phyloP scores from a whole-genome alignment of 2,888 invertebrate genomes.

The Scaptomyza cyrtandrae region DNA sequence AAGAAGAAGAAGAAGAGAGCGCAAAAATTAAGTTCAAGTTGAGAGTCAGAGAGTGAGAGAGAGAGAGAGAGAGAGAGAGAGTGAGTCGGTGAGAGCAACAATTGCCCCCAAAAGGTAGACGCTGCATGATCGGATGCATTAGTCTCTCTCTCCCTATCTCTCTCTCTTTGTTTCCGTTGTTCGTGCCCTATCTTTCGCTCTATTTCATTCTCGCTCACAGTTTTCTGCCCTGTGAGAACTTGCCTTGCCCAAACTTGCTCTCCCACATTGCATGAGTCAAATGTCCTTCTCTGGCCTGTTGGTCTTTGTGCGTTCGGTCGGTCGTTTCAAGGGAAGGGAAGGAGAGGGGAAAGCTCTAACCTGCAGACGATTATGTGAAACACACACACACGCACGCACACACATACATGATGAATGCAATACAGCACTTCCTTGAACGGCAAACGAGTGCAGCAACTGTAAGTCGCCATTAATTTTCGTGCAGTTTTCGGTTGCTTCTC shows the following conservation, averaged over 20 bases:
- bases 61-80: background rate
- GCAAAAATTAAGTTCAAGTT: slow-evolving; percentile 34
- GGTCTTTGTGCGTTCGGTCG: background rate
- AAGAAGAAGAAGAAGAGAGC: slow-evolving; percentile 1
- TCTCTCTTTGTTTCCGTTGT: background rate
- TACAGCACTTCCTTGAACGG: slow-evolving; percentile 48
- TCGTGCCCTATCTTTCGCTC: slow-evolving; percentile 10
- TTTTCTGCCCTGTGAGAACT: background rate
- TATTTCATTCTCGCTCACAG: slow-evolving; percentile 9
- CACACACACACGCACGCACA: background rate
- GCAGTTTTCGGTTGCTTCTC: slow-evolving; percentile 26
- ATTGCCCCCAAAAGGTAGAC: slow-evolving; percentile 14
- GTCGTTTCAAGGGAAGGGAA: background rate
- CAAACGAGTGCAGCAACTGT: slow-evolving; percentile 9
- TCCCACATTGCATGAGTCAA: slow-evolving; percentile 60
- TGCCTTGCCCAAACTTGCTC: slow-evolving; percentile 31
- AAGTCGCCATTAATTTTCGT: slow-evolving; percentile 22
- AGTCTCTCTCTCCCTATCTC: background rate
- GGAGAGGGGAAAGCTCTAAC: background rate
- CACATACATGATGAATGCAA: slow-evolving; percentile 9
- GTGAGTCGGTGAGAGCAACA: slow-evolving; percentile 1
- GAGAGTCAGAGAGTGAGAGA: background rate
- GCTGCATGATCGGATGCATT: slow-evolving; percentile 37
- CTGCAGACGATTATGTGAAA: slow-evolving; percentile 7
- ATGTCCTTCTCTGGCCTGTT: slow-evolving; percentile 71